These are phyloP conservation scores for Brachionus asplanchnoidis DNA, from an alignment of 1,140 invertebrate genomes.

Conservation along the genomic window DNA sequence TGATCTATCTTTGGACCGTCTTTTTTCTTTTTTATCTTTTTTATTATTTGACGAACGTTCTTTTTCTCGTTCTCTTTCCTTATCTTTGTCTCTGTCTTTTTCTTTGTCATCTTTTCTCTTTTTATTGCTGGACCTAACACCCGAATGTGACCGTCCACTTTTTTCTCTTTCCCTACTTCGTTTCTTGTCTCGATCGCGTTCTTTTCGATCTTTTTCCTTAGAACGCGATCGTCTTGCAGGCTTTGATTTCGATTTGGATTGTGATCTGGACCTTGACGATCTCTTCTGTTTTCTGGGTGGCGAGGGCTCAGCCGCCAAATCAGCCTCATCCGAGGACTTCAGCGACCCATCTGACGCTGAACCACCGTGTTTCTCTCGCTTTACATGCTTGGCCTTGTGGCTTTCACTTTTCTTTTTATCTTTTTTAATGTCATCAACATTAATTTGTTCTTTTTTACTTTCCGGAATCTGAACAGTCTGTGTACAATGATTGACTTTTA, in stretches of 20 bases:
- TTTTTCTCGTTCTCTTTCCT: neutral
- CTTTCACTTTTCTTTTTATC: neutral
- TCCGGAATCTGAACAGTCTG: neutral
- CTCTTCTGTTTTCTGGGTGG: conserved; percentile 2
- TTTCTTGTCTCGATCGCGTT: neutral
- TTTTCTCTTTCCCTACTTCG: neutral
- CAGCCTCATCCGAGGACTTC: neutral
- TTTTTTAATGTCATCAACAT: conserved; percentile 2
- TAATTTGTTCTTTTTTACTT: neutral
- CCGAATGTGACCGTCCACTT: neutral
- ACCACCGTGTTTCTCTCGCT: neutral
- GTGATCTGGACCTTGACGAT: neutral
- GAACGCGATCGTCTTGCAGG: neutral
- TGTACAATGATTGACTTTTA: conserved; percentile 24
- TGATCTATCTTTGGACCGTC: neutral
- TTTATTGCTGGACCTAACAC: neutral
- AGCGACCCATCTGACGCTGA: neutral
- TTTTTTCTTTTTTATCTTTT: conserved; percentile 34
- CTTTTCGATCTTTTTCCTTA: conserved; percentile 13
- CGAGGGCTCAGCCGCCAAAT: neutral
- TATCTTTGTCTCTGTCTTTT: neutral
- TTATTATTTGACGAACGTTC: conserved; percentile 5
- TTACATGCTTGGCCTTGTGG: neutral
- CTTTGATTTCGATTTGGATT: conserved; percentile 12
- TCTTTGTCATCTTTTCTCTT: conserved; percentile 17